Evolutionary conservation across 2,113 vertebrate species (phyloP).

Genomic region (Steatornis caripensis): DNA sequence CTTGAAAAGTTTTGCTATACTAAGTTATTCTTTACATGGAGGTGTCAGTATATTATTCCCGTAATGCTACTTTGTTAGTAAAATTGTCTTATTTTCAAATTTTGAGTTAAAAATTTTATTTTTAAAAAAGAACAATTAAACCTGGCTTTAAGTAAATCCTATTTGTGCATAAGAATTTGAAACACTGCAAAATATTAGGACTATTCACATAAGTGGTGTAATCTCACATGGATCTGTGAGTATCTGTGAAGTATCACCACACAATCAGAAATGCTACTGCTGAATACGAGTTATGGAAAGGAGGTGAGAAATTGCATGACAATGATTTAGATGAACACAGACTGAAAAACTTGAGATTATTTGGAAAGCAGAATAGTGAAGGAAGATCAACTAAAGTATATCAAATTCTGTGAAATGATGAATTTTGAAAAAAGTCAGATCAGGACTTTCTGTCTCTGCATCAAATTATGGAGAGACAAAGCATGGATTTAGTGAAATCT

Average conservation of each 20-base stretch:
- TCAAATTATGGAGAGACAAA: neutral
- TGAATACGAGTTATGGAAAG: neutral
- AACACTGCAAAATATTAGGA: neutral
- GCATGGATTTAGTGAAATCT: neutral
- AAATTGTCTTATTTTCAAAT: neutral
- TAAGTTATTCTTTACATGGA: neutral
- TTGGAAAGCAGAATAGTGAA: neutral
- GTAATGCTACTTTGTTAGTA: neutral
- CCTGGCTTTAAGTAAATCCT: neutral
- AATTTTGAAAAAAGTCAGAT: neutral
- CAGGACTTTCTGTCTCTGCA: neutral
- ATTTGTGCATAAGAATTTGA: neutral
- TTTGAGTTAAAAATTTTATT: neutral
- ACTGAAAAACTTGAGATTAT: neutral
- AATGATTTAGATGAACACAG: neutral
- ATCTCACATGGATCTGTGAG: neutral
- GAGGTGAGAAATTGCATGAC: neutral
- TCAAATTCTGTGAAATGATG: neutral
- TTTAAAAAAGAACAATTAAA: neutral
- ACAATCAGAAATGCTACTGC: neutral
- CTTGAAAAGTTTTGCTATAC: neutral
- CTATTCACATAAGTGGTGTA: neutral
- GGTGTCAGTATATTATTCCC: neutral
- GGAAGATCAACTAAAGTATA: neutral
- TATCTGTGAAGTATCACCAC: neutral